Base-by-base conservation (phyloP, 1,140 invertebrate species). In the Cherax quadricarinatus region DNA sequence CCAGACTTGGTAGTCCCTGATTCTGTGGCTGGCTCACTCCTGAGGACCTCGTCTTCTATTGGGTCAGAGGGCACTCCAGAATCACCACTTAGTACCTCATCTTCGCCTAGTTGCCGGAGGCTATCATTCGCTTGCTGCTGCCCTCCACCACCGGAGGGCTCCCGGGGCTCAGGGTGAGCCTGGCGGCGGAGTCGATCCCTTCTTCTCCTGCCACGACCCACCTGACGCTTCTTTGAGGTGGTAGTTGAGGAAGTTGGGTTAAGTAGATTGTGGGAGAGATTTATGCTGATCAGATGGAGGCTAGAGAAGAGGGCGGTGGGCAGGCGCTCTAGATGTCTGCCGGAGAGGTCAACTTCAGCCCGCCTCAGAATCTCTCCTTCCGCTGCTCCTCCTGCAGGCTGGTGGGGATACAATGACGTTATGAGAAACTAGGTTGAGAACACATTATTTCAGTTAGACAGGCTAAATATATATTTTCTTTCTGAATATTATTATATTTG, bases 241-340 rank as follows among this genome's bases (percentile, higher is more conserved):
- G 84, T 12, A 78, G 78, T 57, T 84, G 75, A n/a, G 84, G 78
- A 30, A 2, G 90, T 49, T 18, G 85, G 60, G 6, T 84, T 24
- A 16, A 91, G 85, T 1, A 91, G 78, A 62, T 91, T 91, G 60
- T 91, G 90, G 60, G 90, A 86, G 30, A 91, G 90, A 51, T 91
- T 91, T 21, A 91, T 81, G 78, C 70, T 57, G 70, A 78, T 91
- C 30, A 91, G 75, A 78, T 91, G 90, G 84, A 91, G 90, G 62
- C 90, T 91, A 60, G 90, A 91, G n/a, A 91, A 91, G 78, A 91
- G 90, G 49, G 41, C 70, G 84, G 90, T 91, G 16, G 90, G 90
- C 16, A 91, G 90, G 48, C 82, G 73, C 60, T 91, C 84, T 57
- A 91, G 73, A 60, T 91, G 90, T 60, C 90, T 73, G 30, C 90